Conservation (phyloP, 2,888 invertebrate genomes). For the Apantesis nais region DNA sequence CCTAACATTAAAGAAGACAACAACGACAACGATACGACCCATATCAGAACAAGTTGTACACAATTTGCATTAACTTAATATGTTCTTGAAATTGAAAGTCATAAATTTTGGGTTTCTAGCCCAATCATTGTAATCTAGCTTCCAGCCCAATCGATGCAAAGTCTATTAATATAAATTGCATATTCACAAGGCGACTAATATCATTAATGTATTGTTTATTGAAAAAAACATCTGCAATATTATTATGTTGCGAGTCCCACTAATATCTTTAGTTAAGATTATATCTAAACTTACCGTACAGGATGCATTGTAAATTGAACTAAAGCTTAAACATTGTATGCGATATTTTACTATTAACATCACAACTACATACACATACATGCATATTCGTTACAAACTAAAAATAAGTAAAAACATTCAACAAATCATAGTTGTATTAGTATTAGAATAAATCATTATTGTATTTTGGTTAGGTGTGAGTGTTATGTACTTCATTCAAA, state of each 20-base stretch:
- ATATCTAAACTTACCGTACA: slow-evolving; percentile 5
- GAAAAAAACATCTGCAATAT: too few relatives aligned
- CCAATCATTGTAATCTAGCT: background rate
- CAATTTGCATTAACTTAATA: background rate
- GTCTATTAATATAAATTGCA: background rate
- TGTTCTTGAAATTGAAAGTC: background rate
- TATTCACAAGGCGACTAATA: slow-evolving; percentile 9
- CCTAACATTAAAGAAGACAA: too few relatives aligned
- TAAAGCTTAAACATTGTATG: slow-evolving; percentile 3
- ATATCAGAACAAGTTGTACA: background rate
- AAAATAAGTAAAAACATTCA: slow-evolving; percentile 14
- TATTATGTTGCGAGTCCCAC: background rate
- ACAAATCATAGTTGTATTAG: background rate
- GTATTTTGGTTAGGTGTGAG: background rate
- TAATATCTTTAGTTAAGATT: background rate
- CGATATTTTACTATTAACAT: slow-evolving; percentile 1
- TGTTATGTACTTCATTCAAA: too few relatives aligned
- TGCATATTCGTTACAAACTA: slow-evolving; percentile 31
- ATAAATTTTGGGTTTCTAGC: background rate
- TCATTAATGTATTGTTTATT: background rate
- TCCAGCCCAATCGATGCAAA: background rate
- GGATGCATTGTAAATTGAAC: slow-evolving; percentile 8
- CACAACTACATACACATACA: slow-evolving; percentile 38
- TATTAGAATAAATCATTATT: background rate
- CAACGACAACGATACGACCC: background rate